These are phyloP conservation scores for Acrocephalus scirpaceus DNA, from an alignment of 2,797 vertebrate genomes.

Conservation along the genomic window DNA sequence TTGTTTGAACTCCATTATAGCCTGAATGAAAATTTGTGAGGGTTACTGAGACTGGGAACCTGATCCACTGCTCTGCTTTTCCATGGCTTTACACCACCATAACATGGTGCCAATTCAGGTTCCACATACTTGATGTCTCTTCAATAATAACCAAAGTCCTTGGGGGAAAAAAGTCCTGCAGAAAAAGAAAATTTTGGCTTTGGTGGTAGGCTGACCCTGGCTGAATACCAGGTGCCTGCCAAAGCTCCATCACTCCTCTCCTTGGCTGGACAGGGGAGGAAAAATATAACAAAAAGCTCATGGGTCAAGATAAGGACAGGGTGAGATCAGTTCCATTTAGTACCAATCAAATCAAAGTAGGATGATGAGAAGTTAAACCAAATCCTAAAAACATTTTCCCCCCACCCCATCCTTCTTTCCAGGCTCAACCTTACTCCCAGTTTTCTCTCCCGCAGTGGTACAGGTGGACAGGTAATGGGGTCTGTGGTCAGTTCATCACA, in stretches of 20 bases:
- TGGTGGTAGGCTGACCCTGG: neutral
- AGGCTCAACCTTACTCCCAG: neutral
- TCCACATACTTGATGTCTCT: neutral
- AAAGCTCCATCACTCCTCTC: neutral
- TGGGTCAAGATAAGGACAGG: neutral
- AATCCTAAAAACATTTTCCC: neutral
- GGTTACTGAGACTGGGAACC: neutral
- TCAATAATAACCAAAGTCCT: neutral
- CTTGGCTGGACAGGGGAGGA: neutral
- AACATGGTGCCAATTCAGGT: neutral
- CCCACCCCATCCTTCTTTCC: neutral
- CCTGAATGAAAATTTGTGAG: neutral
- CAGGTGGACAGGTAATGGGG: neutral
- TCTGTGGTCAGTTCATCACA: neutral
- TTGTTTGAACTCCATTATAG: neutral
- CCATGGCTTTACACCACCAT: neutral
- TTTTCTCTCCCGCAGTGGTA: accelerated
- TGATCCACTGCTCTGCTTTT: neutral
- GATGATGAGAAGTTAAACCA: neutral
- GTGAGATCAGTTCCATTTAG: neutral
- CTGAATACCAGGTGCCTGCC: neutral
- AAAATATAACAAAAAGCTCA: neutral
- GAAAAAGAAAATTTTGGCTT: neutral
- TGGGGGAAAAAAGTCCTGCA: neutral
- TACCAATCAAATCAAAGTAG: neutral